Evolutionary conservation across 2,888 invertebrate genomes (phyloP).

Genomic region (Clitarchus hookeri): DNA sequence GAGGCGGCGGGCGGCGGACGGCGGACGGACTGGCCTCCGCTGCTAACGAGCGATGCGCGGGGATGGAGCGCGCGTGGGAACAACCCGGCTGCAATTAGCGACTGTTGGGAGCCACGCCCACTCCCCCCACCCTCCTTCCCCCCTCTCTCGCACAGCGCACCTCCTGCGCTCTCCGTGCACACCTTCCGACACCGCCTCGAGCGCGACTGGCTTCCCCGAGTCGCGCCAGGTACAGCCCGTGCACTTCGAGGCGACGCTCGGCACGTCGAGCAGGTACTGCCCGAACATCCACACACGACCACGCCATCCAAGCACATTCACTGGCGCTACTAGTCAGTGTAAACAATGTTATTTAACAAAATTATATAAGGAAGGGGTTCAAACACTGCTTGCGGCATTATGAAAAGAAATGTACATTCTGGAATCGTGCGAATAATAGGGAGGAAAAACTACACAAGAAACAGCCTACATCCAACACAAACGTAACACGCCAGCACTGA

Average conservation of each 20-base stretch:
- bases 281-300: not conserved
- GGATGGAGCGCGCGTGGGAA: not conserved
- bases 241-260: not conserved
- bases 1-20: not conserved
- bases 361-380: too few relatives aligned
- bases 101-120: conserved; percentile 4
- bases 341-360: too few relatives aligned
- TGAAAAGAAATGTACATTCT: too few relatives aligned
- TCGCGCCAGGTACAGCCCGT: not conserved
- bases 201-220: not conserved
- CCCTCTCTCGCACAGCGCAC: not conserved
- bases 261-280: not conserved
- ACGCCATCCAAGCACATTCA: too few relatives aligned
- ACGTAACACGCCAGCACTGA: too few relatives aligned
- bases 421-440: too few relatives aligned
- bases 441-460: too few relatives aligned
- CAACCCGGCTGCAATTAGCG: not conserved
- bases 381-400: too few relatives aligned
- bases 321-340: too few relatives aligned
- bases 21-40: not conserved
- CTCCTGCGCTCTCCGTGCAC: not conserved
- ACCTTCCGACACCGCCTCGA: not conserved
- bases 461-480: too few relatives aligned
- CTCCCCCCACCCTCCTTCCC: not conserved
- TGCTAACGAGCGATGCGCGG: not conserved